A percentile compares a stretch with the other conserved stretches of the same genome.
Conservation (phyloP, 2,888 invertebrate species). For the Agonopterix subpropinquella region DNA sequence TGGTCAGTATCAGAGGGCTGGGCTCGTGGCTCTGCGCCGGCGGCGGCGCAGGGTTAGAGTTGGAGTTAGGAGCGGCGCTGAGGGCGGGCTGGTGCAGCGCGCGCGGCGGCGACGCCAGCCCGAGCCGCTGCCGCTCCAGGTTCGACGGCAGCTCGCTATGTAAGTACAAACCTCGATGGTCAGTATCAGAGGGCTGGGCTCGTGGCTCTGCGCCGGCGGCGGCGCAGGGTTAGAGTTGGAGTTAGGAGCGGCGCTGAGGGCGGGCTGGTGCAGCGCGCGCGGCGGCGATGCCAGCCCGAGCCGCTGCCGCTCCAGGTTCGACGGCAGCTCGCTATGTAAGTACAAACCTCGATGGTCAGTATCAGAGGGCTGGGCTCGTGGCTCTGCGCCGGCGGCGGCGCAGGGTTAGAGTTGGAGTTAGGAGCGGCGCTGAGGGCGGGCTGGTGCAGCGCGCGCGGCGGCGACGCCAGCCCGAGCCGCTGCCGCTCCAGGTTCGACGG, state of each 20-base stretch:
- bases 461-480: conserved; percentile 86
- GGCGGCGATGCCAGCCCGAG: conserved; percentile 87
- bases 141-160: conserved; percentile 98
- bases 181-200: neutral
- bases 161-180: too few relatives aligned
- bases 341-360: too few relatives aligned
- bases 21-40: neutral
- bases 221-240: neutral
- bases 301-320: conserved; percentile 90
- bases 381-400: neutral
- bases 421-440: conserved; percentile 75
- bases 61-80: conserved; percentile 65
- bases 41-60: neutral
- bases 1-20: neutral
- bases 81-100: conserved; percentile 79
- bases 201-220: neutral
- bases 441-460: conserved; percentile 82
- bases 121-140: conserved; percentile 85
- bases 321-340: conserved; percentile 94
- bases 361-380: neutral
- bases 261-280: conserved; percentile 81
- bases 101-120: conserved; percentile 88
- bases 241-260: conserved; percentile 73
- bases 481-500: conserved; percentile 94
- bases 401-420: conserved; percentile 26